These are phyloP conservation scores for Meiosimyza platycephala DNA, from an alignment of 2,888 invertebrate genomes.

Conservation along the genomic window DNA sequence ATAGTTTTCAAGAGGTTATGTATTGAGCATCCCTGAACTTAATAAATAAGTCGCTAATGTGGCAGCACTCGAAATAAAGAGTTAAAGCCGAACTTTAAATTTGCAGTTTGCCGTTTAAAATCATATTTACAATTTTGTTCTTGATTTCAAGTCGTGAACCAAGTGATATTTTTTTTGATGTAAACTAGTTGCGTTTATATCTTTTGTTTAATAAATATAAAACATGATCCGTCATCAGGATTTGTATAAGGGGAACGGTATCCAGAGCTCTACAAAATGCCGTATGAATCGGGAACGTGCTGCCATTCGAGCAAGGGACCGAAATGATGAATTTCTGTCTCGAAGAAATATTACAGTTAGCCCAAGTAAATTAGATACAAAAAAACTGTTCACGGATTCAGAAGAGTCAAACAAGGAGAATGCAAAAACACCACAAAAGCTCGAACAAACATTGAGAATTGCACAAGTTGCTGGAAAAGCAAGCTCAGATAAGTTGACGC, in stretches of 20 bases:
- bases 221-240: constrained; percentile 43
- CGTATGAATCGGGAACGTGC: constrained; percentile 49
- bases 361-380: constrained; percentile 34
- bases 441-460: constrained; percentile 28
- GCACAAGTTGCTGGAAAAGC: constrained; percentile 35
- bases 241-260: constrained; percentile 42
- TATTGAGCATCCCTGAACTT: too few species aligned
- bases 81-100: too few species aligned
- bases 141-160: too few species aligned
- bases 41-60: too few species aligned
- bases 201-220: background rate
- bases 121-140: too few species aligned
- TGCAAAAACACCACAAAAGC: background rate
- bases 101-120: too few species aligned
- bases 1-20: too few species aligned
- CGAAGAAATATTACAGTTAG: constrained; percentile 50
- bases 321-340: constrained; percentile 48
- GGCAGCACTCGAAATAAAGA: too few species aligned
- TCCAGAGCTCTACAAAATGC: constrained; percentile 45
- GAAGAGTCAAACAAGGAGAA: constrained; percentile 19
- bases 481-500: constrained; percentile 30
- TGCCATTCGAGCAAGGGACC: constrained; percentile 48
- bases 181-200: too few species aligned
- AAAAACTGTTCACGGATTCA: background rate
- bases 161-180: too few species aligned